A percentile compares a stretch with the other conserved stretches of the same genome.
Evolutionary conservation across 2,113 vertebrate genomes (phyloP).

Genomic region (Xiphorhynchus elegans): DNA sequence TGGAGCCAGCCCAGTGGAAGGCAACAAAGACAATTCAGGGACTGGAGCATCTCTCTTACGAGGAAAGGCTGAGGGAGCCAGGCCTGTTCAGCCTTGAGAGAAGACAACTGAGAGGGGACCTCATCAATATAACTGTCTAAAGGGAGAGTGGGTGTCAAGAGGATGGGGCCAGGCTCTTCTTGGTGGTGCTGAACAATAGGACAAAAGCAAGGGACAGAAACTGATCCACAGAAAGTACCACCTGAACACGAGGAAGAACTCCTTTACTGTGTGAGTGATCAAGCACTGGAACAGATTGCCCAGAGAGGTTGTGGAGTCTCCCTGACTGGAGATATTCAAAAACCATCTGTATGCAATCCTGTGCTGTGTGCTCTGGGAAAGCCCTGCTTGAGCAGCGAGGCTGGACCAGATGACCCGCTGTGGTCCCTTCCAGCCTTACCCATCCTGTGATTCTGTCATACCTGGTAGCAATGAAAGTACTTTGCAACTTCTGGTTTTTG

Average conservation of each 20-base stretch:
- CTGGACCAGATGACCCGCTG: neutral
- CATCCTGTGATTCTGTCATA: neutral
- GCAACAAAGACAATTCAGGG: neutral
- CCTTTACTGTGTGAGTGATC: neutral
- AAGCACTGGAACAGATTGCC: neutral
- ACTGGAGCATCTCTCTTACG: neutral
- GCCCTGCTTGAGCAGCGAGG: neutral
- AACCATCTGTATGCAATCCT: accelerated
- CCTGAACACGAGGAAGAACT: neutral
- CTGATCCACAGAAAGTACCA: neutral
- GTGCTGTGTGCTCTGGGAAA: neutral
- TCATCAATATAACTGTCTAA: neutral
- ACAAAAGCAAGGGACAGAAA: accelerated
- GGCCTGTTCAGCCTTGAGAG: neutral
- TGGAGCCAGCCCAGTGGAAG: accelerated
- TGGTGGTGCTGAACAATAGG: neutral
- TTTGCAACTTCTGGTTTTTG: neutral
- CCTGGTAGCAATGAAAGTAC: neutral
- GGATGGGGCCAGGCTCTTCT: neutral
- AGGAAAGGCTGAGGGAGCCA: neutral
- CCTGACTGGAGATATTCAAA: neutral
- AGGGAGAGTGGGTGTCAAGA: neutral
- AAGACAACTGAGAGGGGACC: neutral
- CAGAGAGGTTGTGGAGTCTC: neutral
- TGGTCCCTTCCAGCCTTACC: neutral